A percentile compares a stretch with the other conserved stretches of the same genome.
Conservation (phyloP, 2,888 invertebrate genomes). For the Trissolcus japonicus region DNA sequence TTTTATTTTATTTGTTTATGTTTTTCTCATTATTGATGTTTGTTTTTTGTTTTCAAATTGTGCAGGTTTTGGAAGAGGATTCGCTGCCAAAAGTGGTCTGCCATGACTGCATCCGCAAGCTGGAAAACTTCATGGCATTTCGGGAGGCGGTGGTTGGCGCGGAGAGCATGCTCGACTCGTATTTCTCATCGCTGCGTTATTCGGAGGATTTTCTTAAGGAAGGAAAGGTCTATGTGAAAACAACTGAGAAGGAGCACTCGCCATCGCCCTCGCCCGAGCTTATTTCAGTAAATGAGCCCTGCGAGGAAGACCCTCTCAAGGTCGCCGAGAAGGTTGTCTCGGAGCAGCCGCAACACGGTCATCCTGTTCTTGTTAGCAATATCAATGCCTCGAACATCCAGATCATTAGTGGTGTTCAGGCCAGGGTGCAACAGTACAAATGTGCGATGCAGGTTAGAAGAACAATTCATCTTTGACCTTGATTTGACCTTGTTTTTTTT, state of each 20-base stretch:
- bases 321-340: conserved; percentile 62
- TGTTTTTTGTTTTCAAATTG: not conserved
- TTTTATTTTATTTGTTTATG: not conserved
- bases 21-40: not conserved
- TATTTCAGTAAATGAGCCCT: conserved; percentile 28
- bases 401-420: conserved; percentile 75
- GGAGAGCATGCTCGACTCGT: conserved; percentile 82
- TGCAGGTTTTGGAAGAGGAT: conserved; percentile 80
- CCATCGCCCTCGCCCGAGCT: conserved; percentile 63
- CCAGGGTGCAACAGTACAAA: conserved; percentile 76
- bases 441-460: conserved; percentile 76
- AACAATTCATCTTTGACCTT: not conserved
- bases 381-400: conserved; percentile 75
- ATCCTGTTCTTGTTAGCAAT: conserved; percentile 73
- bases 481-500: not conserved
- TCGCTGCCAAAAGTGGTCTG: conserved; percentile 84
- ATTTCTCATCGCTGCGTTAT: conserved; percentile 80
- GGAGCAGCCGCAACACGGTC: conserved; percentile 65
- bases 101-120: conserved; percentile 80
- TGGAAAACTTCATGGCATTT: conserved; percentile 81
- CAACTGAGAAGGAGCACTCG: conserved; percentile 68
- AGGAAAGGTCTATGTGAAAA: conserved; percentile 78
- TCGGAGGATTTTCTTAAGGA: conserved; percentile 81
- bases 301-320: conserved; percentile 66
- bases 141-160: conserved; percentile 82